Percentiles rank a stretch among this genome's conserved stretches.
phyloP scores from a whole-genome alignment of 2,888 invertebrate genomes.

The Himalopsyche kuldschensis region DNA sequence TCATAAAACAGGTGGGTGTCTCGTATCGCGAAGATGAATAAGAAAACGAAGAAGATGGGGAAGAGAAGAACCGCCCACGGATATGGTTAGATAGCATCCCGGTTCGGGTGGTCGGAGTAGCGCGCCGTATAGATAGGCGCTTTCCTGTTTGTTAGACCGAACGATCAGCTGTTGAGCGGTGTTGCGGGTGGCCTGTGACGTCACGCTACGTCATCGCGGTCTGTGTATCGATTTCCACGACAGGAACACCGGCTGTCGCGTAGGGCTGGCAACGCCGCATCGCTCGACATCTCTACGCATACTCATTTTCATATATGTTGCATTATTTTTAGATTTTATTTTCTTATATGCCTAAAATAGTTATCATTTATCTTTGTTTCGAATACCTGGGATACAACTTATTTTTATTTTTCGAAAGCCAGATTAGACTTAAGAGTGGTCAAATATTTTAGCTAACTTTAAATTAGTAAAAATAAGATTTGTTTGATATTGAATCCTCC shows the following conservation, averaged over 20 bases:
- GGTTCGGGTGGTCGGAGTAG: background rate
- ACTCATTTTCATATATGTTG: too few relatives aligned
- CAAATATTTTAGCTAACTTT: too few relatives aligned
- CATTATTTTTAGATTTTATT: too few relatives aligned
- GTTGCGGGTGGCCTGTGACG: background rate
- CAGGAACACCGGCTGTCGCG: background rate
- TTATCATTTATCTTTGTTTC: too few relatives aligned
- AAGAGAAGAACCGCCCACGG: background rate
- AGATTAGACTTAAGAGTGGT: too few relatives aligned
- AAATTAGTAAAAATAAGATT: too few relatives aligned
- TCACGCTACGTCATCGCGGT: background rate
- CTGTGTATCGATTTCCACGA: background rate
- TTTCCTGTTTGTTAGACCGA: background rate
- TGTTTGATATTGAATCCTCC: too few relatives aligned
- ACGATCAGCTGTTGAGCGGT: background rate
- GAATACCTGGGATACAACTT: too few relatives aligned
- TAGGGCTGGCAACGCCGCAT: background rate
- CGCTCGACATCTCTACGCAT: background rate
- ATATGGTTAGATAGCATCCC: background rate
- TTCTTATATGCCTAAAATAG: too few relatives aligned
- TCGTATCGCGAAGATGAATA: background rate
- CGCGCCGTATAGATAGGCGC: background rate
- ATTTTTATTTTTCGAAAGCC: too few relatives aligned
- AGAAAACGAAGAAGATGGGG: background rate
- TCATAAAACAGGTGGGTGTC: background rate